Conservation (phyloP, 2,888 invertebrate genomes). For the Mantis religiosa region DNA sequence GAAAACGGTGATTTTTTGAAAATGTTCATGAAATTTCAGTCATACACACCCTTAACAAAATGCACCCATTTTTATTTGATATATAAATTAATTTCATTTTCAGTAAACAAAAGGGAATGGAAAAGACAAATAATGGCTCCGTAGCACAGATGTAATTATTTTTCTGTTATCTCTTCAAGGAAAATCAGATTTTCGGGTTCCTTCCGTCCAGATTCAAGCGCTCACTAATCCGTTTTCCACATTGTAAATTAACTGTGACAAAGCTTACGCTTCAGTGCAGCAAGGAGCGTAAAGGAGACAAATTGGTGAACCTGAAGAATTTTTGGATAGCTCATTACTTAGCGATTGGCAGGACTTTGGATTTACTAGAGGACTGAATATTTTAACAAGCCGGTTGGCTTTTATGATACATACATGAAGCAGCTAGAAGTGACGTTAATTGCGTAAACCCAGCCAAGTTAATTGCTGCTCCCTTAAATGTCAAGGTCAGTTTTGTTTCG, state of each 20-base stretch:
- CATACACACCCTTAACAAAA: no score
- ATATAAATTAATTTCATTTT: no score
- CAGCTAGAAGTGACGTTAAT: background rate
- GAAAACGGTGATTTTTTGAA: no score
- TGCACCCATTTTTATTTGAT: no score
- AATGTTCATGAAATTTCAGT: no score
- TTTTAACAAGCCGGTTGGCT: background rate
- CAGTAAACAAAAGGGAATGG: no score
- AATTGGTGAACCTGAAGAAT: background rate
- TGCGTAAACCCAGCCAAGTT: background rate
- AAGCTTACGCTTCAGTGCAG: background rate
- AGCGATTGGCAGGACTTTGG: background rate
- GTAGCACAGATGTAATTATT: no score
- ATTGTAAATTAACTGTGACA: background rate
- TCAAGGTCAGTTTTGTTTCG: background rate
- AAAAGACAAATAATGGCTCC: no score
- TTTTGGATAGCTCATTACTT: background rate
- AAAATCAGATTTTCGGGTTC: no score
- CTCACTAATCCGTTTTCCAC: background rate
- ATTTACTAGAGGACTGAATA: background rate
- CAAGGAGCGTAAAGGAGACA: background rate
- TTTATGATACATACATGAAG: background rate
- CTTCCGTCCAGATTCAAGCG: background rate
- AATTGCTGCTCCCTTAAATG: background rate
- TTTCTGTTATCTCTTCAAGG: no score